Percentiles rank a stretch among this genome's conserved stretches.
These are phyloP conservation scores for Tragelaphus scriptus DNA, from an alignment of 2,113 vertebrate genomes.

Conservation along the genomic window DNA sequence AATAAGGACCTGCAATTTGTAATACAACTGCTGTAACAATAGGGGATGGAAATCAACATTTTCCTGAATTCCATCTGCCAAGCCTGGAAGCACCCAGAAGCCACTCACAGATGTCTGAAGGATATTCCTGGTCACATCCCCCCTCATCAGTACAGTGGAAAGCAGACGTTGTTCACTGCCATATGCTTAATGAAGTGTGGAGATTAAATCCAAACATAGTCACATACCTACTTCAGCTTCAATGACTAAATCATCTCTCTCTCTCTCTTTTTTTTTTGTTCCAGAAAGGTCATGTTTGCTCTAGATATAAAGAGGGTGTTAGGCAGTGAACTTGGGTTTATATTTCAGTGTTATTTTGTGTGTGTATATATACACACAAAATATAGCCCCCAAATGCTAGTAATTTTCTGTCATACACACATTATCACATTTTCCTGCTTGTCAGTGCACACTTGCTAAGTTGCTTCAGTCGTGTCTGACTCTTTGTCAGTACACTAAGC, in stretches of 20 bases:
- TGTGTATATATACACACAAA: not conserved
- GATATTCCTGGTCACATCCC: not conserved
- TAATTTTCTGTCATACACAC: not conserved
- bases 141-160: not conserved
- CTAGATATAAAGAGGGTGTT: not conserved
- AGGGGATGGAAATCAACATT: not conserved
- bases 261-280: not conserved
- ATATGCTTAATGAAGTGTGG: not conserved
- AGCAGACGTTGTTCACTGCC: not conserved
- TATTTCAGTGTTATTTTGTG: not conserved
- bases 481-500: not conserved
- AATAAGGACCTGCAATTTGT: not conserved
- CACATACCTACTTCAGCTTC: not conserved
- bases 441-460: not conserved
- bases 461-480: not conserved
- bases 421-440: not conserved
- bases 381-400: not conserved
- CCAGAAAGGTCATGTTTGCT: conserved; percentile 21
- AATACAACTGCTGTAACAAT: not conserved
- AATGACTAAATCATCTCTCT: not conserved
- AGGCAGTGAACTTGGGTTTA: not conserved
- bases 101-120: not conserved
- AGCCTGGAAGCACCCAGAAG: not conserved
- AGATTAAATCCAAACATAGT: not conserved
- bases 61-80: not conserved